These are phyloP conservation scores for Pseudachorutes palmiensis DNA, from an alignment of 1,140 invertebrate genomes.

Conservation along the genomic window DNA sequence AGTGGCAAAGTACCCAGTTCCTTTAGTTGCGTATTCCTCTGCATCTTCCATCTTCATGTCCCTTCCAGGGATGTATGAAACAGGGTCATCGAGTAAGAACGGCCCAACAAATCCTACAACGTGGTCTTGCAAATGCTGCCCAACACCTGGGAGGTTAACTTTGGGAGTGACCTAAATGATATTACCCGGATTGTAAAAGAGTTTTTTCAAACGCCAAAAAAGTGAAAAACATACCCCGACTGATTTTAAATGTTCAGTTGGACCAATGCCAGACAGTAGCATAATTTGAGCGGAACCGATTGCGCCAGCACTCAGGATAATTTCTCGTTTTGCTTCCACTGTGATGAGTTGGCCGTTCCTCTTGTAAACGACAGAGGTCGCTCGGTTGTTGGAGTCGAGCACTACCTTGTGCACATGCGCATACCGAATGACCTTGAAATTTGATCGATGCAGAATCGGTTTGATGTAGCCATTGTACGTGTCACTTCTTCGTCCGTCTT, in stretches of 20 bases:
- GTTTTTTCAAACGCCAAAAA: too few relatives aligned
- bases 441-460: slow-evolving; percentile 11
- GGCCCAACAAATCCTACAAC: background rate
- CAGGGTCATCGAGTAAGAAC: background rate
- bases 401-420: slow-evolving; percentile 15
- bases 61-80: background rate
- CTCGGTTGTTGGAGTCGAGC: slow-evolving; percentile 10
- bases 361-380: slow-evolving; percentile 25
- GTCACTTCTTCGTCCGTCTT: background rate
- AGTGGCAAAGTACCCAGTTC: background rate
- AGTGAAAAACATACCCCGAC: slow-evolving; percentile 27
- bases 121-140: background rate
- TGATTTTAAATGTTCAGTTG: slow-evolving; percentile 40
- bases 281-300: slow-evolving; percentile 41
- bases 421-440: slow-evolving; percentile 15
- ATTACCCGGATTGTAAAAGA: too few relatives aligned
- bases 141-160: background rate
- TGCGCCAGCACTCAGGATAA: slow-evolving; percentile 39
- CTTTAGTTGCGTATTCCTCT: background rate
- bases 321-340: slow-evolving; percentile 38
- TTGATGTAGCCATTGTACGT: slow-evolving; percentile 14
- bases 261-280: slow-evolving; percentile 47
- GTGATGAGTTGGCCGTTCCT: slow-evolving; percentile 18
- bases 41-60: background rate
- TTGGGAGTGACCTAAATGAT: background rate